Evolutionary conservation across 2,113 vertebrate genomes (phyloP), one percentile per base, ranked within the genome.

Genomic region (Chitala chitala): DNA sequence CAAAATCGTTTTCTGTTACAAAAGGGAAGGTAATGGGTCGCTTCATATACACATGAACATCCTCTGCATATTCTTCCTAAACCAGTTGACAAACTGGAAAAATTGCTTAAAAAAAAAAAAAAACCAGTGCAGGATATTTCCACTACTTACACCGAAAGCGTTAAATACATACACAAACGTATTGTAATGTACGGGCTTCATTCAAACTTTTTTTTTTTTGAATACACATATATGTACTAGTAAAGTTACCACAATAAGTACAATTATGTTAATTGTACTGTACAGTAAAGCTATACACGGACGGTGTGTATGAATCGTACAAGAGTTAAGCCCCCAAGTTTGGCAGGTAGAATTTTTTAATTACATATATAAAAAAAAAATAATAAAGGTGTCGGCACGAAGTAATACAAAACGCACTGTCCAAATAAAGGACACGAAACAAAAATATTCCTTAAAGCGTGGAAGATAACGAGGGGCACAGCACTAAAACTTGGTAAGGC

Each of bases 1-100:
- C 22, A 58, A 73, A 51, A 69, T 22, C 51, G 31, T 10, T 38
- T 76, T 69, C 83, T 82, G 29, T 15, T 42, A 31, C n/a, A 69
- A 24, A 58, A 72, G 24, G 77, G 3, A 44, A 20, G 6, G 31
- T 29, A 2, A 73, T 13, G 4, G 17, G 4, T 61, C 7, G 31
- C 17, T n/a, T n/a, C n/a, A n/a, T n/a, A n/a, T n/a, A n/a, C n/a
- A n/a, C n/a, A n/a, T n/a, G n/a, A n/a, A n/a, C n/a, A n/a, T n/a
- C n/a, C n/a, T n/a, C n/a, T n/a, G n/a, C n/a, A n/a, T n/a, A n/a
- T n/a, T n/a, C n/a, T n/a, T n/a, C n/a, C n/a, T n/a, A n/a, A n/a
- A n/a, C n/a, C n/a, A n/a, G n/a, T n/a, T n/a, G n/a, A n/a, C n/a
- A n/a, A n/a, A n/a, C n/a, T n/a, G n/a, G n/a, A n/a, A n/a, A n/a